These are phyloP conservation scores for Julus scandinavius DNA, from an alignment of 2,888 invertebrate species.

Conservation along the genomic window DNA sequence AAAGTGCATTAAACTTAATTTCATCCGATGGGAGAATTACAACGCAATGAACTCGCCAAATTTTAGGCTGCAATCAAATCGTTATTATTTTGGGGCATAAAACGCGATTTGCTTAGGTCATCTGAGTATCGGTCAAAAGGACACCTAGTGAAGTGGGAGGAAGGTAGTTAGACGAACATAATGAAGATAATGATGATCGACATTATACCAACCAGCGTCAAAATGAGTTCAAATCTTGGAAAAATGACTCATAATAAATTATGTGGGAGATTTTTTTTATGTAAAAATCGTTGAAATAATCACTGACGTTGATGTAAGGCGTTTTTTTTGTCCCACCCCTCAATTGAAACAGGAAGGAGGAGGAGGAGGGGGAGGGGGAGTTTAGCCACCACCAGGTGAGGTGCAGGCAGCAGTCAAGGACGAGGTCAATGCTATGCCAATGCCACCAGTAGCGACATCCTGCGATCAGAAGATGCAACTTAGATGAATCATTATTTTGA, in stretches of 20 bases:
- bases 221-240: conserved; percentile 51
- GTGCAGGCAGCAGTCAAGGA: conserved; percentile 49
- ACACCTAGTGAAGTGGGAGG: conserved; percentile 44
- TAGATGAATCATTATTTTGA: too few species aligned
- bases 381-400: conserved; percentile 39
- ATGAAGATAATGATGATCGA: conserved; percentile 49
- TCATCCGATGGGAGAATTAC: too few species aligned
- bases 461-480: not conserved
- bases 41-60: conserved; percentile 23
- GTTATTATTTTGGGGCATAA: conserved; percentile 50
- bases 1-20: conserved; percentile 18
- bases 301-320: conserved; percentile 40
- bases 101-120: conserved; percentile 47
- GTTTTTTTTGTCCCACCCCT: conserved; percentile 39
- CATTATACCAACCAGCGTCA: conserved; percentile 46
- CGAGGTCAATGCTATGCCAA: conserved; percentile 50
- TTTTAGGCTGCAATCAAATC: not conserved
- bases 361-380: conserved; percentile 38
- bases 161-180: conserved; percentile 39
- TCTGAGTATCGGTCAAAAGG: conserved; percentile 39
- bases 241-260: conserved; percentile 41
- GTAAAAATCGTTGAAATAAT: conserved; percentile 34
- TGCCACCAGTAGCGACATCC: conserved; percentile 1
- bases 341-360: conserved; percentile 49
- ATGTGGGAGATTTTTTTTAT: conserved; percentile 15